A percentile compares a stretch with the other conserved stretches of the same genome.
Evolutionary conservation across 2,797 vertebrate species (phyloP).

Genomic region (Sylvia borin): DNA sequence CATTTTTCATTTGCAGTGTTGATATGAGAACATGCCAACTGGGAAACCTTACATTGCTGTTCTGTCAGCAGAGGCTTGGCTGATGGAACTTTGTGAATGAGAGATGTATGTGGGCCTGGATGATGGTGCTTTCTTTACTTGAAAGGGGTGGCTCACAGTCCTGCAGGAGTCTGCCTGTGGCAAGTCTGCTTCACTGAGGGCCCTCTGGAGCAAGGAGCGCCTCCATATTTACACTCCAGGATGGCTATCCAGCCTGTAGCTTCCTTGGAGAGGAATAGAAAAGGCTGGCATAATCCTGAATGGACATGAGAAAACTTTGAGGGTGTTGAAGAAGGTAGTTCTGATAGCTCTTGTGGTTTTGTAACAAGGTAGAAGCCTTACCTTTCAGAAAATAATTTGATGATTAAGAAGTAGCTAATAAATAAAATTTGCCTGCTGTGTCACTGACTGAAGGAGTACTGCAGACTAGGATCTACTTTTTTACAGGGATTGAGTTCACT

Average conservation of each 20-base stretch:
- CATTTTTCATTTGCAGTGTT: background rate
- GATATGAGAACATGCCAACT: background rate
- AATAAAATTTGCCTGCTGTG: background rate
- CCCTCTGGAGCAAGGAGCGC: background rate
- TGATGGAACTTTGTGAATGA: background rate
- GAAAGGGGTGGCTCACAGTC: background rate
- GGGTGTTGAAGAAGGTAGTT: background rate
- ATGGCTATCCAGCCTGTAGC: background rate
- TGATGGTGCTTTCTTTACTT: background rate
- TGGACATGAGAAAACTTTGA: background rate
- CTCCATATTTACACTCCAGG: background rate
- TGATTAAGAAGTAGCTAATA: background rate
- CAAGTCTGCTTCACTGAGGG: background rate
- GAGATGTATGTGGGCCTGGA: accelerated
- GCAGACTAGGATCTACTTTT: background rate
- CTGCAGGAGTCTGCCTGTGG: background rate
- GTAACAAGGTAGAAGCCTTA: background rate
- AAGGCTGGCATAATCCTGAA: background rate
- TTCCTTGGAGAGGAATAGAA: background rate
- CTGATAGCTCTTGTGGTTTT: background rate
- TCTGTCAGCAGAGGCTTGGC: background rate
- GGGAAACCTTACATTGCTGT: background rate
- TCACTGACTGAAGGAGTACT: background rate
- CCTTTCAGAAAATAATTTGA: background rate
- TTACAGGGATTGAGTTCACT: background rate